Base-by-base conservation (phyloP, 2,888 invertebrate species). In the Tachina lurida region DNA sequence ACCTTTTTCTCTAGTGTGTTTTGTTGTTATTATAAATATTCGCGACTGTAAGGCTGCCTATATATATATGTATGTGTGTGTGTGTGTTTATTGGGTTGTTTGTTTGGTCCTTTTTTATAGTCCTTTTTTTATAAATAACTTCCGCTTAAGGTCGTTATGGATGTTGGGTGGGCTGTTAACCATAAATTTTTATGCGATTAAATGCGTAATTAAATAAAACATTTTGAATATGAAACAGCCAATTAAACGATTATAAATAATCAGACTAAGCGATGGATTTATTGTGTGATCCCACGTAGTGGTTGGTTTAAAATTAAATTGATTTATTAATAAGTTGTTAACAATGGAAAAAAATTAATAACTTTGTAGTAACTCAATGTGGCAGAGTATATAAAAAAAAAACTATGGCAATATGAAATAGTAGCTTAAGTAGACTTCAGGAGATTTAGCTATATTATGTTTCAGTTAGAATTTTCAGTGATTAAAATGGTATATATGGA, bases 131-230 rank as follows among this genome's bases (percentile, higher is more conserved):
- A 79, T 62, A 65, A 17, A 19, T 65, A 67, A 79, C 63, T 83
- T 65, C 71, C 65, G 75, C 65, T 62, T 70, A 85, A 65, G 67
- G 67, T 67, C 76, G 15, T 54, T 22, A 8, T 10, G 47, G 49
- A 43, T 41, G 62, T 15, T 17, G 10, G 17, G 19, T 10, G 75
- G 58, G 54, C 63, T 74, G 56, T 74, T 56, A 77, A 70, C 75
- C 78, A 82, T 75, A 75, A 79, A 79, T 60, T 86, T 75, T 71
- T 79, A 83, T 62, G 71, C 45, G 70, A 75, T 86, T 83, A 82
- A 83, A 75, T 83, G 70, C 58, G 41, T 79, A 80, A 75, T 75
- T 71, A 71, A 82, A 78, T 74, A 52, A 74, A 58, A 39, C 65
- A 80, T 74, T 70, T 62, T 52, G 62, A 63, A 70, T 52, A 43